Conservation (phyloP, 2,797 vertebrate species). For the Platalea minor region DNA sequence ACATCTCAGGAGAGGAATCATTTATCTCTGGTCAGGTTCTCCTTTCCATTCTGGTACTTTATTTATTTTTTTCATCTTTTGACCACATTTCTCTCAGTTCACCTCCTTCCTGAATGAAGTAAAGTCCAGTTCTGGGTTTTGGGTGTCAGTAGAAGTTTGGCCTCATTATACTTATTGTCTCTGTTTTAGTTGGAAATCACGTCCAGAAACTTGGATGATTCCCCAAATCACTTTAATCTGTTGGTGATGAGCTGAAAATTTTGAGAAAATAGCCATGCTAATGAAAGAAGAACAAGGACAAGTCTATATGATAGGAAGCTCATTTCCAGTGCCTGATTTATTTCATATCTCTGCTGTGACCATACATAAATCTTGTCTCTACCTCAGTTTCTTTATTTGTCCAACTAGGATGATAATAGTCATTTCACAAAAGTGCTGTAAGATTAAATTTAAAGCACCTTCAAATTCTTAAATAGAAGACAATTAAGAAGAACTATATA, state of each 20-base stretch:
- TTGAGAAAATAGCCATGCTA: conserved; percentile 51
- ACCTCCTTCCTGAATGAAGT: neutral
- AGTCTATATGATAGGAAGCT: conserved; percentile 57
- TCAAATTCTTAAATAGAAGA: conserved; percentile 57
- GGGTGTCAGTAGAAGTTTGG: neutral
- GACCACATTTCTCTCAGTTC: neutral
- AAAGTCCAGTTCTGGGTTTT: neutral
- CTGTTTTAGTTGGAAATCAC: conserved; percentile 38
- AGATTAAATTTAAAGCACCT: conserved; percentile 61
- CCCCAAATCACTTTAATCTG: conserved; percentile 58
- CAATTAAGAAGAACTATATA: conserved; percentile 59
- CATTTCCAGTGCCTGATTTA: conserved; percentile 58
- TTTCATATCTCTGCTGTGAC: neutral
- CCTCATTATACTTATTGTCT: neutral
- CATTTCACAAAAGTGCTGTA: conserved; percentile 30
- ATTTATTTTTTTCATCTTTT: conserved; percentile 55
- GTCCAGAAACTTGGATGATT: conserved; percentile 43
- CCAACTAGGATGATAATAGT: conserved; percentile 28
- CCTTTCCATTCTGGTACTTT: conserved; percentile 47
- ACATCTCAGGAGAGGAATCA: conserved; percentile 72
- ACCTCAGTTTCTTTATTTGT: conserved; percentile 65
- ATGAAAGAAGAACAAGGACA: conserved; percentile 60
- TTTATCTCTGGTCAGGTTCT: conserved; percentile 52
- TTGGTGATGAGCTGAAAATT: conserved; percentile 64
- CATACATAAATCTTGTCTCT: conserved; percentile 45